phyloP scores from a whole-genome alignment of 64 coral and sea anemone species.

The Exaiptasia diaphana region DNA sequence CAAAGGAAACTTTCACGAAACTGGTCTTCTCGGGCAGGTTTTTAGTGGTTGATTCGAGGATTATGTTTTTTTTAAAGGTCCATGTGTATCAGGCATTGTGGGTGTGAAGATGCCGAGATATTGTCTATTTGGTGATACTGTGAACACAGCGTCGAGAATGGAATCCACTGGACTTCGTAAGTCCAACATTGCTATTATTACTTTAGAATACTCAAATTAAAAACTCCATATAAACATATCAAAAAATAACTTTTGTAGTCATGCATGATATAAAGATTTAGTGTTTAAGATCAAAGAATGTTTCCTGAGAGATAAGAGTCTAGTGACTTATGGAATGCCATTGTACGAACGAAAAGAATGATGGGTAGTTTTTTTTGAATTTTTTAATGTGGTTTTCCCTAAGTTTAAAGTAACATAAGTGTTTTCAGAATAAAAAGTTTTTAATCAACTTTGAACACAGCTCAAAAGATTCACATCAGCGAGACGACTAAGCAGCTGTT shows the following conservation, averaged over 20 bases:
- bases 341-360: too few relatives aligned
- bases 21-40: too few relatives aligned
- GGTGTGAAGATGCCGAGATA: constrained; percentile 50
- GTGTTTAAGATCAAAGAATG: too few relatives aligned
- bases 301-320: too few relatives aligned
- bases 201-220: background rate
- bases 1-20: too few relatives aligned
- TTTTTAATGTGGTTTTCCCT: background rate
- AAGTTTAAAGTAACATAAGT: too few relatives aligned
- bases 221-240: background rate
- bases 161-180: background rate
- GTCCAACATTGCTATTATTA: background rate
- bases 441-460: constrained; percentile 15
- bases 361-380: background rate
- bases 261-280: too few relatives aligned
- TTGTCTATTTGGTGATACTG: constrained; percentile 72
- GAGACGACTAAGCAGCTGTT: constrained; percentile 43
- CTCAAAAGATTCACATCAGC: constrained; percentile 62
- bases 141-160: constrained; percentile 21
- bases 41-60: too few relatives aligned
- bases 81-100: constrained; percentile 57
- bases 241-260: background rate
- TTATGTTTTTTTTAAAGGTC: too few relatives aligned
- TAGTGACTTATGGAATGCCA: background rate
- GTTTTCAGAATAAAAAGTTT: too few relatives aligned